phyloP scores from a whole-genome alignment of 2,113 vertebrate species.

The Apteryx owenii region DNA sequence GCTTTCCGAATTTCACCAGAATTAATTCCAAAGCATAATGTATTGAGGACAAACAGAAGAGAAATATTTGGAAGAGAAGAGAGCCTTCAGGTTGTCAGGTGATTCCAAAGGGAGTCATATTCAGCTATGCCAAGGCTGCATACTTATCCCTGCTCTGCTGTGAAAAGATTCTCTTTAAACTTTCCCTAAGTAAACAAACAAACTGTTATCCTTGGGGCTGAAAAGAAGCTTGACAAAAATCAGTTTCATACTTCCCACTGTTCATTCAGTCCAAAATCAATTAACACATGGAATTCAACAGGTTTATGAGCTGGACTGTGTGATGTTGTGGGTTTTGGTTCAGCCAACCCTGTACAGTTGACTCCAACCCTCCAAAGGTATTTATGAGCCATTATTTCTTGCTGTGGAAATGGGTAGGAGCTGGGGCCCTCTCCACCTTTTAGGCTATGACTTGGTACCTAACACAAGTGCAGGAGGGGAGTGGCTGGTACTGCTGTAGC shows the following conservation, averaged over 20 bases:
- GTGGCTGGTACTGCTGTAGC: background rate
- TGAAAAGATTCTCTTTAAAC: background rate
- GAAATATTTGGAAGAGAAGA: background rate
- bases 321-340: background rate
- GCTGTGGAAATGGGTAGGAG: background rate
- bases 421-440: background rate
- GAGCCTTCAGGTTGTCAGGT: background rate
- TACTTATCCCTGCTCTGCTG: background rate
- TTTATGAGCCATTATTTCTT: background rate
- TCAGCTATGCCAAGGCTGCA: background rate
- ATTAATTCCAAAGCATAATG: background rate
- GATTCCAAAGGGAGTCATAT: background rate
- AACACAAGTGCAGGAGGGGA: background rate
- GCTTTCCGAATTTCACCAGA: background rate
- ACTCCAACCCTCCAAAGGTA: background rate
- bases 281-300: background rate
- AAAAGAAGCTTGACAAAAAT: background rate
- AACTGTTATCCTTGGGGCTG: background rate
- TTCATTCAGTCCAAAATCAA: background rate
- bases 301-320: background rate
- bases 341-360: background rate
- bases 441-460: rapidly evolving
- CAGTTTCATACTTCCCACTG: too few relatives aligned
- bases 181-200: background rate
- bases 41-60: background rate